These are phyloP conservation scores for Falco novaeseelandiae DNA, from an alignment of 2,797 vertebrate species.

Conservation along the genomic window DNA sequence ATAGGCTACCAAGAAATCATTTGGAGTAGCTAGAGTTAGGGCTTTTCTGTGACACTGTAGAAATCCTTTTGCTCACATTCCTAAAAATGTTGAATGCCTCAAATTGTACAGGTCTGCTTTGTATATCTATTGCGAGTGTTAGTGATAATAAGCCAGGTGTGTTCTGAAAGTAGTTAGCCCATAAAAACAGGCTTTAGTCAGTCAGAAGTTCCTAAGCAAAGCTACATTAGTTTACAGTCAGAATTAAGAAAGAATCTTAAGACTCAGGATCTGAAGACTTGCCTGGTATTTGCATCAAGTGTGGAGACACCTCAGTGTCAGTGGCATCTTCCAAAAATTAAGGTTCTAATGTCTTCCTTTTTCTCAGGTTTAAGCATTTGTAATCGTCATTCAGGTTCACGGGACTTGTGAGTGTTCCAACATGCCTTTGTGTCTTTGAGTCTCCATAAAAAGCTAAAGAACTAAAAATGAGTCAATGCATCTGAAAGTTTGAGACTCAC, in stretches of 20 bases:
- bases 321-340: not conserved
- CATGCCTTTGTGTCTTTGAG: not conserved
- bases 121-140: rapidly evolving
- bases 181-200: not conserved
- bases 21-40: not conserved
- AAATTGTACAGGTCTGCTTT: not conserved
- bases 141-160: not conserved
- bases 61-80: not conserved
- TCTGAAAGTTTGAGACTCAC: not conserved
- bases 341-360: not conserved
- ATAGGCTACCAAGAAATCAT: not conserved
- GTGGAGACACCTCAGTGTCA: not conserved
- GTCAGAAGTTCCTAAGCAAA: not conserved
- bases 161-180: not conserved
- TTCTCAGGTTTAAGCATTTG: not conserved
- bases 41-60: not conserved
- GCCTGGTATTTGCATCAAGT: not conserved
- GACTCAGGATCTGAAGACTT: not conserved
- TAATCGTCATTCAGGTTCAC: not conserved
- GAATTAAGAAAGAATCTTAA: not conserved
- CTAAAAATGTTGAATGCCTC: not conserved
- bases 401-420: not conserved
- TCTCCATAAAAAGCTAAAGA: not conserved
- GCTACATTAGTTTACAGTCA: not conserved
- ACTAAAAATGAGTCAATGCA: not conserved